These are phyloP conservation scores for Illadopsis cleaveri DNA, from an alignment of 2,113 vertebrate species.

Conservation along the genomic window DNA sequence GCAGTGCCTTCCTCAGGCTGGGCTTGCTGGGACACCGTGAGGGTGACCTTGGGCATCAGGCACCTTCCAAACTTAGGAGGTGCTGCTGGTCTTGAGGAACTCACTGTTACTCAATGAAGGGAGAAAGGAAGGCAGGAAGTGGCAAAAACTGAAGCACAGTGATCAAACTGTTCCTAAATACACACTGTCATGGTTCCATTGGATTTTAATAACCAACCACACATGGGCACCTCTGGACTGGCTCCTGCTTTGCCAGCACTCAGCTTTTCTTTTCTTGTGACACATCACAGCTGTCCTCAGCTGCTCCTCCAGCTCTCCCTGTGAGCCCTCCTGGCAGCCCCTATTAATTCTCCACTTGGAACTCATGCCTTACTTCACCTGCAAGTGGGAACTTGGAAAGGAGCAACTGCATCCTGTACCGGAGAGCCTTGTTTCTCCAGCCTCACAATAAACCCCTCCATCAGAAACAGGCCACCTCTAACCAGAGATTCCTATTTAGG, in stretches of 20 bases:
- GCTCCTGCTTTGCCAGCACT: neutral
- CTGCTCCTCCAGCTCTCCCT: neutral
- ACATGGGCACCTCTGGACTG: neutral
- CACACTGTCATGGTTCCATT: neutral
- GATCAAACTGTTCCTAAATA: neutral
- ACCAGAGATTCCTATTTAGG: neutral
- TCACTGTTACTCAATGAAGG: neutral
- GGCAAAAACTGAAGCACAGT: neutral
- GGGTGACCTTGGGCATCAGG: neutral
- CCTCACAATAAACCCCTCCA: neutral
- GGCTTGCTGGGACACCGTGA: accelerated
- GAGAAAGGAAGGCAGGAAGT: neutral
- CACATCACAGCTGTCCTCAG: neutral
- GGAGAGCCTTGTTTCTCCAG: neutral
- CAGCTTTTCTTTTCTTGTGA: neutral
- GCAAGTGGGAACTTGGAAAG: neutral
- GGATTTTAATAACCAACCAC: neutral
- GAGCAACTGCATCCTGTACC: accelerated
- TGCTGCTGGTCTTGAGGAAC: neutral
- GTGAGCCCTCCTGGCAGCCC: neutral
- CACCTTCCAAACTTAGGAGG: neutral
- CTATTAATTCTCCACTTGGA: neutral
- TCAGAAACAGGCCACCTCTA: neutral
- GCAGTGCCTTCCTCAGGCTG: neutral
- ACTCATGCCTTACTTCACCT: neutral